Conservation (phyloP, 2,888 invertebrate species). For the Drosophila falleni region DNA sequence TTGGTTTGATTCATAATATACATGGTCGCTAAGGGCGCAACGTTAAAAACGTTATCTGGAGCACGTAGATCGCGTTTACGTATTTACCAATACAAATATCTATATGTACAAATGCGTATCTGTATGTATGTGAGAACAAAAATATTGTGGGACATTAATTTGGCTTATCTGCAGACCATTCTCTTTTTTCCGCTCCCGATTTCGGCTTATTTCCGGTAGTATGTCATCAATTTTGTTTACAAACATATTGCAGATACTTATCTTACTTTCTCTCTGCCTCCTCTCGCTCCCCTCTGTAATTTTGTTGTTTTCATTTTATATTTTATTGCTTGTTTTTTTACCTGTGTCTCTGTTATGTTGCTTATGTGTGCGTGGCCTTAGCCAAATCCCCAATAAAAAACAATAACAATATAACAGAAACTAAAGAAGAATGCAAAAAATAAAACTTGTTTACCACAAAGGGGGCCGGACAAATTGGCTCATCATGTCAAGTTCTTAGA, state of each 20-base stretch:
- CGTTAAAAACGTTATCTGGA: constrained; percentile 39
- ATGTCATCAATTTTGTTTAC: constrained; percentile 44
- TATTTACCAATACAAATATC: constrained; percentile 2
- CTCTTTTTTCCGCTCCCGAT: constrained; percentile 7
- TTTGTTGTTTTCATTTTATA: constrained; percentile 5
- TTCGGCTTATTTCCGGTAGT: constrained; percentile 55
- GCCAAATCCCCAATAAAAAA: constrained; percentile 16
- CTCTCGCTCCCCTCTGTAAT: neutral
- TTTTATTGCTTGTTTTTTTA: constrained; percentile 7
- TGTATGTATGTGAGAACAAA: constrained; percentile 7
- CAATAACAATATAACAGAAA: constrained; percentile 1
- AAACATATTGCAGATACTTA: constrained; percentile 44
- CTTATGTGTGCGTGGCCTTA: constrained; percentile 43
- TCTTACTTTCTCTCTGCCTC: constrained; percentile 27
- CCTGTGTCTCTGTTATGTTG: constrained; percentile 28
- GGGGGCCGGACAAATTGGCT: constrained; percentile 47
- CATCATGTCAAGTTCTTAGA: constrained; percentile 65
- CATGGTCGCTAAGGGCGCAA: constrained; percentile 30
- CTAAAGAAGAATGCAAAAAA: constrained; percentile 42
- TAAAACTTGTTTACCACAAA: constrained; percentile 66
- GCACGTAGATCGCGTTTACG: constrained; percentile 34
- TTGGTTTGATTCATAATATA: constrained; percentile 35
- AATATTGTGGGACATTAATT: constrained; percentile 38
- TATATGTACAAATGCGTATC: neutral
- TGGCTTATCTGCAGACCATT: constrained; percentile 47